phyloP scores from a whole-genome alignment of 2,888 invertebrate genomes.

The Trachelus stipa region DNA sequence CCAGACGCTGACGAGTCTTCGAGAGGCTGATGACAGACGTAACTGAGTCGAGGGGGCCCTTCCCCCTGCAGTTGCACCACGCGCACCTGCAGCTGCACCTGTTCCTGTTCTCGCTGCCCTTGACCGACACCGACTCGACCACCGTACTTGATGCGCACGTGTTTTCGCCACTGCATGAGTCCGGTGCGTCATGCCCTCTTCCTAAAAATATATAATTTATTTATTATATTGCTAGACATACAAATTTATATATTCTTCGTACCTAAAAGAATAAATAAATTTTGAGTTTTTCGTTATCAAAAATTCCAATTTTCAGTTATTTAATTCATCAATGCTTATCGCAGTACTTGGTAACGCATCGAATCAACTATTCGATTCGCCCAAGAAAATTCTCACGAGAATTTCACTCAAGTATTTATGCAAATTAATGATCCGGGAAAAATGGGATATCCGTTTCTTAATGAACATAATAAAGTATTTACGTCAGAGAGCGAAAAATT shows the following conservation, averaged over 20 bases:
- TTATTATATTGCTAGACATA: slow-evolving; percentile 4
- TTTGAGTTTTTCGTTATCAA: too few relatives aligned
- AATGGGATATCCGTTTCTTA: too few relatives aligned
- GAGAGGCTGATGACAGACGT: slow-evolving; percentile 60
- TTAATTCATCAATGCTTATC: too few relatives aligned
- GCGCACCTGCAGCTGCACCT: slow-evolving; percentile 62
- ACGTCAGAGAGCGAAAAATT: too few relatives aligned
- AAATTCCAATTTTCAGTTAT: too few relatives aligned
- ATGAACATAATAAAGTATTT: too few relatives aligned
- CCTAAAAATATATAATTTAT: slow-evolving; percentile 41
- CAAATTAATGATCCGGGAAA: too few relatives aligned
- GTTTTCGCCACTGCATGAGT: slow-evolving; percentile 68
- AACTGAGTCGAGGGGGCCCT: slow-evolving; percentile 58
- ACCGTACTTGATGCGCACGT: slow-evolving; percentile 67
- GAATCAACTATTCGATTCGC: too few relatives aligned
- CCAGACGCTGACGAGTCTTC: slow-evolving; percentile 58
- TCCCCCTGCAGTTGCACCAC: slow-evolving; percentile 65
- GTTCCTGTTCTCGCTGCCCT: slow-evolving; percentile 63
- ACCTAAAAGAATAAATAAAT: neutral
- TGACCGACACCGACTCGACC: slow-evolving; percentile 67
- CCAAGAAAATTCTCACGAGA: too few relatives aligned
- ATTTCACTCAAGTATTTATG: too few relatives aligned
- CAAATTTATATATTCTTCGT: neutral
- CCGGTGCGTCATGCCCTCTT: slow-evolving; percentile 66
- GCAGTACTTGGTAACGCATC: too few relatives aligned